A percentile compares a stretch with the other conserved stretches of the same genome.
These are phyloP conservation scores for Actinemys pallida DNA, from an alignment of 2,113 vertebrate species.

Conservation along the genomic window DNA sequence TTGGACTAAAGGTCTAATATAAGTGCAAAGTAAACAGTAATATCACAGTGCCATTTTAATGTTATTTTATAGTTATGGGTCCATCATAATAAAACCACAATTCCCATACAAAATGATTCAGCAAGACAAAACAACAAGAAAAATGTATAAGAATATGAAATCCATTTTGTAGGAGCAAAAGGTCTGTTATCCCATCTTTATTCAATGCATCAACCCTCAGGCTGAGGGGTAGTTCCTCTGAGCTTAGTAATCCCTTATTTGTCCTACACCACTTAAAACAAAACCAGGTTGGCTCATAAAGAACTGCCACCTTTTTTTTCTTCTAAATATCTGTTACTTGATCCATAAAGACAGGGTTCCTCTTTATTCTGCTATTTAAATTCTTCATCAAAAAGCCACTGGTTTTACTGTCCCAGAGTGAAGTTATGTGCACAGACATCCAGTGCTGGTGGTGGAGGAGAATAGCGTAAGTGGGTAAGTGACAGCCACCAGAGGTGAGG, in stretches of 20 bases:
- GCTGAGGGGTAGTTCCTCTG: neutral
- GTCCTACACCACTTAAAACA: slow-evolving; percentile 36
- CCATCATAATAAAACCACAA: neutral
- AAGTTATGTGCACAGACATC: neutral
- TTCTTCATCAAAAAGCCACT: slow-evolving; percentile 19
- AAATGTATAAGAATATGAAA: slow-evolving; percentile 3
- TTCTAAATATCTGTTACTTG: slow-evolving; percentile 57
- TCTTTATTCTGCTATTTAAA: slow-evolving; percentile 19
- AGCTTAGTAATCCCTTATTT: neutral
- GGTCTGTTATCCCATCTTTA: neutral
- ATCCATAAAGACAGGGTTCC: slow-evolving; percentile 29
- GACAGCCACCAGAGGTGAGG: neutral
- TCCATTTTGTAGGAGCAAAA: slow-evolving; percentile 1
- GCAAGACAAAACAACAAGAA: neutral
- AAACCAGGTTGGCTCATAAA: slow-evolving; percentile 56
- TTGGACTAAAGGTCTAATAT: neutral
- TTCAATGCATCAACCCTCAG: neutral
- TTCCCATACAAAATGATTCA: neutral
- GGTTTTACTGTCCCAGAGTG: neutral
- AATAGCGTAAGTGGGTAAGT: neutral
- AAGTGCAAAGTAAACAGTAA: neutral
- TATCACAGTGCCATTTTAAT: neutral
- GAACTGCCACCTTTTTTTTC: slow-evolving; percentile 9
- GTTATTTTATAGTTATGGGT: neutral
- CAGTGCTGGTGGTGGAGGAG: neutral